Evolutionary conservation across 2,888 invertebrate species (phyloP).

Genomic region (Melinopterus prodromus): DNA sequence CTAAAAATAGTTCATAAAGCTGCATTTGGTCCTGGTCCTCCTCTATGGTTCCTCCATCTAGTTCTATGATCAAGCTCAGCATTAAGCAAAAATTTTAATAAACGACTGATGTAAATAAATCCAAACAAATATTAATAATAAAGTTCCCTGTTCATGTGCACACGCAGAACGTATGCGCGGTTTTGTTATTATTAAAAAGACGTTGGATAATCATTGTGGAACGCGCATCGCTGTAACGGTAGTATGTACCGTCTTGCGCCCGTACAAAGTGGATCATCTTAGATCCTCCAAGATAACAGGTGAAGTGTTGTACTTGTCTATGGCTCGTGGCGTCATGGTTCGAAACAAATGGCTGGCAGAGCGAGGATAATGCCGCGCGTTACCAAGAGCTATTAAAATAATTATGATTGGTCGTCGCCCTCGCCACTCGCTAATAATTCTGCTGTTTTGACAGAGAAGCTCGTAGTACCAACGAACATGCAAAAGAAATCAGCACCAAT

Average conservation of each 20-base stretch:
- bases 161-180: neutral
- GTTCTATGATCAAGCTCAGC: too few species aligned
- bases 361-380: slow-evolving; percentile 62
- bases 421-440: slow-evolving; percentile 53
- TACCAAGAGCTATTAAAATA: slow-evolving; percentile 61
- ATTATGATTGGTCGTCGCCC: slow-evolving; percentile 59
- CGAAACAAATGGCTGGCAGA: slow-evolving; percentile 64
- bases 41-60: too few species aligned
- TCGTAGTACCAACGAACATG: slow-evolving; percentile 15
- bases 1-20: too few species aligned
- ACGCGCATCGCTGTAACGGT: slow-evolving; percentile 11
- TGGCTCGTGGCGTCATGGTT: slow-evolving; percentile 64
- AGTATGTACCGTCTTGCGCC: slow-evolving; percentile 29
- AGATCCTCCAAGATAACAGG: slow-evolving; percentile 54
- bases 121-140: neutral
- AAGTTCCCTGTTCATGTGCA: neutral
- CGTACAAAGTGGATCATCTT: slow-evolving; percentile 53
- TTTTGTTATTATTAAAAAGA: slow-evolving; percentile 15
- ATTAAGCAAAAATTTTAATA: too few species aligned
- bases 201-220: neutral
- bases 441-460: slow-evolving; percentile 55
- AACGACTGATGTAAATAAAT: too few species aligned
- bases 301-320: slow-evolving; percentile 58
- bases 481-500: neutral
- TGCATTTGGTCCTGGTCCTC: too few species aligned